Percentiles rank a stretch among this genome's conserved stretches.
Evolutionary conservation across 1,140 invertebrate species (phyloP).

Genomic region (Atopsyche davidsoni): DNA sequence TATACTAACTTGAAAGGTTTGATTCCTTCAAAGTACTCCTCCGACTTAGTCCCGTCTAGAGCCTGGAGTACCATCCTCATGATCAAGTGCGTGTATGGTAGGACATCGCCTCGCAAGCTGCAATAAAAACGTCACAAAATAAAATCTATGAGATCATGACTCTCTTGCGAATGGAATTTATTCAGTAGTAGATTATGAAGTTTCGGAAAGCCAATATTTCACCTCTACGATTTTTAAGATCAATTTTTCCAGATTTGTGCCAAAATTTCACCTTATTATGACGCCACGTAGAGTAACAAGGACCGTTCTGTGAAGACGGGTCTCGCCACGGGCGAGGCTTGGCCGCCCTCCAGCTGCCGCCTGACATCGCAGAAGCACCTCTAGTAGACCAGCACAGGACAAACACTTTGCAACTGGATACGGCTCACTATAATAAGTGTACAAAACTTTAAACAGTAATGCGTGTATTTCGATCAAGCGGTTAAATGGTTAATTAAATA

Average conservation of each 20-base stretch:
- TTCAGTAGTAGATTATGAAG: no score
- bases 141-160: no score
- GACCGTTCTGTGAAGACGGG: not conserved
- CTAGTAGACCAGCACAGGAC: conserved; percentile 12
- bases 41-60: conserved; percentile 18
- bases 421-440: conserved; percentile 20
- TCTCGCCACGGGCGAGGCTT: not conserved
- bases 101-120: conserved; percentile 18
- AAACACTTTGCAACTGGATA: conserved; percentile 22
- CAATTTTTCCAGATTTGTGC: no score
- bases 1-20: conserved; percentile 24
- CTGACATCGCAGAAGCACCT: conserved; percentile 16
- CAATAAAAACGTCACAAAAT: no score
- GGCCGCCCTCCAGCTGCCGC: conserved; percentile 1
- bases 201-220: no score
- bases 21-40: conserved; percentile 8
- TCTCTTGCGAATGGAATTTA: no score
- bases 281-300: no score
- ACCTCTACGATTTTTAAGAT: no score
- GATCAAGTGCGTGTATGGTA: conserved; percentile 17
- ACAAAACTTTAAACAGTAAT: no score
- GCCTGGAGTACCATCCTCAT: conserved; percentile 22
- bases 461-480: no score
- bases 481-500: conserved; percentile 1
- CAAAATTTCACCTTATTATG: no score